Conservation (phyloP, 2,888 invertebrate species). For the Archaeoteleia sp. region DNA sequence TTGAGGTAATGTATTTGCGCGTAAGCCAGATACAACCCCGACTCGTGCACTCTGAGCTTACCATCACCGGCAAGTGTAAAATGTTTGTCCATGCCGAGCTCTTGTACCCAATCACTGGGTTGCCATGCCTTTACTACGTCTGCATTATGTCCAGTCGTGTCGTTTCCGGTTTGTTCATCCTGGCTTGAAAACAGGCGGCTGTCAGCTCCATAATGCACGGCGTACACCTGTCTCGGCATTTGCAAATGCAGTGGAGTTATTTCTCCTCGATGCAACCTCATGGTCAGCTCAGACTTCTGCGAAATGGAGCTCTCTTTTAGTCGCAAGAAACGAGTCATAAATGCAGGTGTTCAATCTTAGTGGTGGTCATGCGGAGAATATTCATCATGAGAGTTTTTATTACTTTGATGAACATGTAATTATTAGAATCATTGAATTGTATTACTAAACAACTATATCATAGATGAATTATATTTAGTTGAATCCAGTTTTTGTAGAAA, state of each 20-base stretch:
- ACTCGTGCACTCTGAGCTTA: conserved; percentile 80
- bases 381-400: background rate
- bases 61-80: conserved; percentile 79
- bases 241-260: conserved; percentile 60
- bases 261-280: conserved; percentile 48
- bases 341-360: conserved; percentile 1
- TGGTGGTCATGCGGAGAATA: background rate
- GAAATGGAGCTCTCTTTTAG: background rate
- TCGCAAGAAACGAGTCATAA: conserved; percentile 8
- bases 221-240: conserved; percentile 59
- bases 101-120: conserved; percentile 79
- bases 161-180: conserved; percentile 78
- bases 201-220: conserved; percentile 67
- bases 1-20: conserved; percentile 89
- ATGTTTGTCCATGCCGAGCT: conserved; percentile 79
- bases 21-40: conserved; percentile 86
- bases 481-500: too few relatives aligned
- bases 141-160: conserved; percentile 80
- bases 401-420: background rate
- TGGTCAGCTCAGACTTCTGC: conserved; percentile 24
- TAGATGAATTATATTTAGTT: too few relatives aligned
- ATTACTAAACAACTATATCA: too few relatives aligned
- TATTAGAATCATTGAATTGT: too few relatives aligned
- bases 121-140: conserved; percentile 82
- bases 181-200: conserved; percentile 58